phyloP scores from a whole-genome alignment of 2,888 invertebrate genomes.

The Gerris lacustris region DNA sequence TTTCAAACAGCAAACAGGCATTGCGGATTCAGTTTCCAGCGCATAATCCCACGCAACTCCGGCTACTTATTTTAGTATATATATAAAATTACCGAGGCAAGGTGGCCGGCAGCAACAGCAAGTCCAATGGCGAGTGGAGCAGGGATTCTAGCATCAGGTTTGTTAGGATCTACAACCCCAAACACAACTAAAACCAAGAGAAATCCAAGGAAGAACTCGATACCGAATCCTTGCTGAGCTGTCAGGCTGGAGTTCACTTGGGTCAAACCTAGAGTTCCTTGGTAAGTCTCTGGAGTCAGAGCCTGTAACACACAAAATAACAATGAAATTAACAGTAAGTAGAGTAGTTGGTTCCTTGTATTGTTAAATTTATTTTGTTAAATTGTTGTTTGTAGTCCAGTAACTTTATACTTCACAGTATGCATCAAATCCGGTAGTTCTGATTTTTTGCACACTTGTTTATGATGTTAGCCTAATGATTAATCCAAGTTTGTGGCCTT shows the following conservation, averaged over 20 bases:
- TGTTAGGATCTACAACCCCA: slow-evolving; percentile 69
- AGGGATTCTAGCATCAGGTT: slow-evolving; percentile 65
- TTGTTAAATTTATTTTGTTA: too few species aligned
- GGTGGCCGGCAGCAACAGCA: slow-evolving; percentile 70
- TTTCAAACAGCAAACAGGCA: too few species aligned
- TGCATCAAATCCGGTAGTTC: too few species aligned
- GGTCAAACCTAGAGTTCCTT: slow-evolving; percentile 57
- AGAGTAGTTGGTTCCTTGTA: not conserved
- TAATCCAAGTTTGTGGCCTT: too few species aligned
- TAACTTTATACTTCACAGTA: too few species aligned
- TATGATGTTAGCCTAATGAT: too few species aligned
- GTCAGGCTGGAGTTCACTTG: slow-evolving; percentile 48
- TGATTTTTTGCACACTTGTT: too few species aligned
- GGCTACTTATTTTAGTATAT: too few species aligned
- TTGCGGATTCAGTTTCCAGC: too few species aligned
- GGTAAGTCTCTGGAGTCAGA: slow-evolving; percentile 49
- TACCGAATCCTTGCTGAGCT: slow-evolving; percentile 68
- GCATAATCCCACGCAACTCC: too few species aligned
- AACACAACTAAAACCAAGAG: slow-evolving; percentile 81
- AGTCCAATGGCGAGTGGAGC: slow-evolving; percentile 81
- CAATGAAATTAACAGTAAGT: not conserved
- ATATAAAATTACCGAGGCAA: slow-evolving; percentile 53
- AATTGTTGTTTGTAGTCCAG: too few species aligned
- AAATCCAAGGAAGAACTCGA: slow-evolving; percentile 82
- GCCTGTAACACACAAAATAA: slow-evolving; percentile 40